phyloP scores from a whole-genome alignment of 2,888 invertebrate species.

The Mechanitis mazaeus region DNA sequence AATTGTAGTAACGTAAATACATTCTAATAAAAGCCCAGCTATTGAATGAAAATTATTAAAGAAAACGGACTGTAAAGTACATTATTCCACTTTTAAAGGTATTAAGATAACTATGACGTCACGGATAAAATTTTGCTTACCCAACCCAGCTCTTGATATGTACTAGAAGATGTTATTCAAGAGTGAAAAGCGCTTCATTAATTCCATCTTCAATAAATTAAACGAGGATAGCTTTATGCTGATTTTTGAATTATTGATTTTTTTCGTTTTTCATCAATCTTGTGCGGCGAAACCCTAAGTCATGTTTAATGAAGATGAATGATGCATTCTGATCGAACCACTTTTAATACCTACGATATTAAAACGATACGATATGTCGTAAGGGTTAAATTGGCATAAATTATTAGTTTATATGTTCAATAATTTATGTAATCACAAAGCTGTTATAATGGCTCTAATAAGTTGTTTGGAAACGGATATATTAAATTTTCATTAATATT shows the following conservation, averaged over 20 bases:
- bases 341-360: neutral
- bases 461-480: too few relatives aligned
- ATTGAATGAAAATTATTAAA: too few relatives aligned
- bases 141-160: neutral
- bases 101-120: too few relatives aligned
- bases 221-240: constrained; percentile 1
- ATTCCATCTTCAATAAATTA: neutral
- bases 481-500: too few relatives aligned
- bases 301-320: constrained; percentile 25
- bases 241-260: constrained; percentile 5
- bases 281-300: constrained; percentile 16
- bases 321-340: constrained; percentile 1
- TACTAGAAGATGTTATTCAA: neutral
- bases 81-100: too few relatives aligned
- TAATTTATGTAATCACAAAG: too few relatives aligned
- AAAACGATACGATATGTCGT: neutral
- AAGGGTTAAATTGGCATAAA: neutral
- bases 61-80: too few relatives aligned
- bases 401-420: too few relatives aligned
- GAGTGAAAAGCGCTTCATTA: neutral
- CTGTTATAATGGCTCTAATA: too few relatives aligned
- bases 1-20: too few relatives aligned
- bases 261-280: constrained; percentile 19
- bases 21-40: too few relatives aligned
- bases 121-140: too few relatives aligned